Conservation (phyloP, 2,888 invertebrate genomes). For the Macropis europaea region DNA sequence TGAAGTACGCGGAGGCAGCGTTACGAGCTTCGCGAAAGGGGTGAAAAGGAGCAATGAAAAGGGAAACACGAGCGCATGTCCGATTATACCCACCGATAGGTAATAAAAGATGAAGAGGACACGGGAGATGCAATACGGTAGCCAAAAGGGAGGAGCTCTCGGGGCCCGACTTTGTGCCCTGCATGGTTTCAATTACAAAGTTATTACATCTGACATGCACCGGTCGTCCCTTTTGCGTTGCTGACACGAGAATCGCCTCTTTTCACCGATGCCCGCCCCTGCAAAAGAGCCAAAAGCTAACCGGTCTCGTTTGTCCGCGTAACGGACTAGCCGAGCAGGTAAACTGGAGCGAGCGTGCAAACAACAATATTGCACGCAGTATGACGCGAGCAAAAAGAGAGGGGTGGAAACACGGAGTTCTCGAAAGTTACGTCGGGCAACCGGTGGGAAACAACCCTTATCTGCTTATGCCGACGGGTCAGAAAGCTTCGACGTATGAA, state of each 20-base stretch:
- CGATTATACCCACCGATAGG: too few species aligned
- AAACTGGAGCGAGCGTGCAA: slow-evolving; percentile 57
- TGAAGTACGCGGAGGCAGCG: too few species aligned
- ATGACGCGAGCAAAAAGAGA: slow-evolving; percentile 20
- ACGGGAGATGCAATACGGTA: neutral
- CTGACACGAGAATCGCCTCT: slow-evolving; percentile 1
- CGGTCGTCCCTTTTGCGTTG: slow-evolving; percentile 9
- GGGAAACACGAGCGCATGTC: too few species aligned
- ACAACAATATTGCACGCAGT: slow-evolving; percentile 54
- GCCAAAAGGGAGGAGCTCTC: neutral
- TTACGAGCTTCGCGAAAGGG: too few species aligned
- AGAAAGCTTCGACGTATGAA: neutral
- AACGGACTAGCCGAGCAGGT: slow-evolving; percentile 4
- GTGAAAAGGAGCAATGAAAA: too few species aligned
- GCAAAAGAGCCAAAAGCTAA: neutral
- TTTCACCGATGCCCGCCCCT: neutral
- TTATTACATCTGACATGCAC: slow-evolving; percentile 33
- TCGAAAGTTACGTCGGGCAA: slow-evolving; percentile 27
- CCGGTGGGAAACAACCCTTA: slow-evolving; percentile 29
- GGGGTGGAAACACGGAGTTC: neutral
- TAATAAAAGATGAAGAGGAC: neutral
- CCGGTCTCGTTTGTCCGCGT: slow-evolving; percentile 4
- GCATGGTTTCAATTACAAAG: slow-evolving; percentile 35
- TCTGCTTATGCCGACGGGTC: slow-evolving; percentile 22
- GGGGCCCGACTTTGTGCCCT: slow-evolving; percentile 29